These are phyloP conservation scores for Myanophis thanlyinensis DNA, from an alignment of 2,113 vertebrate genomes.

Conservation along the genomic window DNA sequence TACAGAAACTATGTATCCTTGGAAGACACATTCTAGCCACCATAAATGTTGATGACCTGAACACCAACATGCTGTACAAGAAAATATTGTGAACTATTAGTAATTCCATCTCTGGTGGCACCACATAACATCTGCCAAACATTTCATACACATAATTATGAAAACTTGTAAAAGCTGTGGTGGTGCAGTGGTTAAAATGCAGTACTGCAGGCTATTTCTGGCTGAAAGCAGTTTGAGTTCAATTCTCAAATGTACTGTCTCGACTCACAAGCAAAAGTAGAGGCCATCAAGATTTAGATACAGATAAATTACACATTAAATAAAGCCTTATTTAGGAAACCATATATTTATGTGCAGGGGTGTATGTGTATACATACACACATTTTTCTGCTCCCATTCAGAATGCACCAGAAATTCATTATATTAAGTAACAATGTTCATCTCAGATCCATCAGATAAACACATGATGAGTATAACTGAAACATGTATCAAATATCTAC, in stretches of 20 bases:
- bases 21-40: neutral
- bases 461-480: neutral
- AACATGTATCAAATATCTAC: neutral
- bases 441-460: neutral
- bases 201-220: no score
- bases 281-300: no score
- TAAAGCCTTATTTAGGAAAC: neutral
- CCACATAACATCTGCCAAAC: neutral
- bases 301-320: neutral
- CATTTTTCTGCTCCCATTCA: neutral
- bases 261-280: no score
- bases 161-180: neutral
- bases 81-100: neutral
- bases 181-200: no score
- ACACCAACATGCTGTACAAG: neutral
- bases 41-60: neutral
- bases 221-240: no score
- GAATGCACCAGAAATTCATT: neutral
- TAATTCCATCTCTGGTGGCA: neutral
- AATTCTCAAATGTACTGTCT: no score
- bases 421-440: neutral
- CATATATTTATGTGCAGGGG: no score
- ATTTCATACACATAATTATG: neutral
- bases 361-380: no score
- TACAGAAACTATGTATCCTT: neutral